phyloP scores from a whole-genome alignment of 1,140 invertebrate genomes.

The Lutraria rhynchaena region DNA sequence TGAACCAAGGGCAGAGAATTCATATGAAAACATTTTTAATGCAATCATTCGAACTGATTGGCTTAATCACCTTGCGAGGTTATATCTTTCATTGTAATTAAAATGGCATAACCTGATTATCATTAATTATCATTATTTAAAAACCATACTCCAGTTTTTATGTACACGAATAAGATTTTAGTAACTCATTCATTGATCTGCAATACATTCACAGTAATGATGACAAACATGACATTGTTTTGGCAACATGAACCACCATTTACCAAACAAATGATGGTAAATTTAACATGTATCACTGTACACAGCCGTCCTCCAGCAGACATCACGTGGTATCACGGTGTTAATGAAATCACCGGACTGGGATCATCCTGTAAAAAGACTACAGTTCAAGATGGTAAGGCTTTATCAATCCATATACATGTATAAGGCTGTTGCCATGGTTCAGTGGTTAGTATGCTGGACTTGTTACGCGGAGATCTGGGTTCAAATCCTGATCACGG shows the following conservation, averaged over 20 bases:
- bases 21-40: too few species aligned
- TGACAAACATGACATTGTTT: constrained; percentile 36
- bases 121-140: not conserved
- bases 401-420: too few species aligned
- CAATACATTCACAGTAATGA: too few species aligned
- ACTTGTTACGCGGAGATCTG: too few species aligned
- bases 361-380: constrained; percentile 5
- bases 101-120: not conserved
- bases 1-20: too few species aligned
- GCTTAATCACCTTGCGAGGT: not conserved
- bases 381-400: not conserved
- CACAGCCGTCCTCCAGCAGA: constrained; percentile 39
- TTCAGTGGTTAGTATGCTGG: too few species aligned
- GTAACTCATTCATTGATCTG: too few species aligned
- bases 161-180: too few species aligned
- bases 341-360: constrained; percentile 20
- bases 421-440: too few species aligned
- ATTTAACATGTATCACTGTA: constrained; percentile 29
- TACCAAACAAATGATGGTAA: not conserved
- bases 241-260: constrained; percentile 14
- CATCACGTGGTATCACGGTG: constrained; percentile 34
- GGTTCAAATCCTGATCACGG: too few species aligned
- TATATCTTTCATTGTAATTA: not conserved
- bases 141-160: too few species aligned
- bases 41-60: too few species aligned